A percentile compares a stretch with the other conserved stretches of the same genome.
phyloP scores from a whole-genome alignment of 2,797 vertebrate species.

The Melanotaenia maccullochi region DNA sequence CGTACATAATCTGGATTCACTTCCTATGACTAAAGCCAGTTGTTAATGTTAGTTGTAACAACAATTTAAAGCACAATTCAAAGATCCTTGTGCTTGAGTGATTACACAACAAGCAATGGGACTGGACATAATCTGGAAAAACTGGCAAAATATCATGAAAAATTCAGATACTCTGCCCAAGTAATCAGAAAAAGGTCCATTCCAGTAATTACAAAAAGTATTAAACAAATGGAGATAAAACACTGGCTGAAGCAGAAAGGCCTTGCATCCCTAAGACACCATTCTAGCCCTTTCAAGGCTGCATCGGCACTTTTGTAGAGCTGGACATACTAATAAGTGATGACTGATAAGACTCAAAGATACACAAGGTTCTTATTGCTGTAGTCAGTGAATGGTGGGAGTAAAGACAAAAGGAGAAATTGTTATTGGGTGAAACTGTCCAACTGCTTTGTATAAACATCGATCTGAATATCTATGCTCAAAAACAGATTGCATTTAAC shows the following conservation, averaged over 20 bases:
- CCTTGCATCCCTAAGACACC: conserved; percentile 14
- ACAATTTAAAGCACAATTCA: background rate
- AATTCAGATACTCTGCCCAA: no score
- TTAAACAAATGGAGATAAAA: background rate
- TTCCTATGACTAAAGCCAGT: background rate
- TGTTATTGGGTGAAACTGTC: background rate
- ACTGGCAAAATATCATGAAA: no score
- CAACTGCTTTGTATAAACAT: background rate
- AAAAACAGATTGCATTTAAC: background rate
- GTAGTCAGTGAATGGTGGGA: conserved; percentile 21
- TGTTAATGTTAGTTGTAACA: background rate
- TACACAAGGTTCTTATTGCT: background rate
- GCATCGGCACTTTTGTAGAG: background rate
- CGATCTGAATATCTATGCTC: background rate
- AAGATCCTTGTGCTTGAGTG: no score
- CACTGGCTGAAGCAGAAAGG: background rate
- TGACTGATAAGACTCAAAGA: conserved; percentile 36
- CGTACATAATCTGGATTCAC: background rate
- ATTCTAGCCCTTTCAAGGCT: conserved; percentile 6
- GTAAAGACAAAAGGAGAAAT: background rate
- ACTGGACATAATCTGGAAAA: no score
- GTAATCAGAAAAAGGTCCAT: no score
- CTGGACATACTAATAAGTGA: conserved; percentile 2
- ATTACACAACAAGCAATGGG: no score
- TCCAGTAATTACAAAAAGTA: background rate